Evolutionary conservation across 2,113 vertebrate species (phyloP), one percentile per base, ranked within the genome.

Genomic region (Manacus vitellinus): DNA sequence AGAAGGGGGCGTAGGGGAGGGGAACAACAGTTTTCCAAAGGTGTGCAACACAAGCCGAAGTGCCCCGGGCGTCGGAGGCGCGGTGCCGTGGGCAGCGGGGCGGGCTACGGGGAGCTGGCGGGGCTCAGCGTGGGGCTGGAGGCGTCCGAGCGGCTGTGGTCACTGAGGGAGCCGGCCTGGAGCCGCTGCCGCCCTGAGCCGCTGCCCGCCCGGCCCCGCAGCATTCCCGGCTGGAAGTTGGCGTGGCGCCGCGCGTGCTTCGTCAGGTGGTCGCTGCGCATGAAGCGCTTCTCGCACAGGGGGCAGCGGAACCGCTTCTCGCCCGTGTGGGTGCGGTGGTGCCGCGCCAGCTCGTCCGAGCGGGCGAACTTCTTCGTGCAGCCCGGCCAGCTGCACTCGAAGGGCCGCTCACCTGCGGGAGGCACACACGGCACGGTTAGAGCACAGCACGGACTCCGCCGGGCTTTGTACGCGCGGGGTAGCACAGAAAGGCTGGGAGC

Each of bases 321-420:
- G 4, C 99, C 99, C 0, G 99, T 99, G 98, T 99, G 99, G n/a
- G 99, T 99, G 97, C 99, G 99, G 97, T 99, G 99, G 96, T 99
- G 99, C 94, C 99, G 99, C 2, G 99, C 99, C 97, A 99, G 98
- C 98, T 99, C 99, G 3, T 99, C 99, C 0, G 99, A 99, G 91
- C 99, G 99, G 9, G 99, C 99, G 7, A 99, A 99, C 98, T 99
- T 99, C 98, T 99, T 99, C 98, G 97, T 99, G 97, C 99, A 99
- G 85, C 99, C 99, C 28, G 99, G 98, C 99, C 99, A 99, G 95
- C 96, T 99, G 97, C 99, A 99, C 46, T 99, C 99, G 56, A 99
- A 99, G 24, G 99, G 99, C 46, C 99, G 96, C 93, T 99, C 99
- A 95, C 99, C 99, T 99, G 98, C 8, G 33, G 84, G 78, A 37